These are phyloP conservation scores for Cantharis flavilabris DNA, from an alignment of 2,888 invertebrate species.

Conservation along the genomic window DNA sequence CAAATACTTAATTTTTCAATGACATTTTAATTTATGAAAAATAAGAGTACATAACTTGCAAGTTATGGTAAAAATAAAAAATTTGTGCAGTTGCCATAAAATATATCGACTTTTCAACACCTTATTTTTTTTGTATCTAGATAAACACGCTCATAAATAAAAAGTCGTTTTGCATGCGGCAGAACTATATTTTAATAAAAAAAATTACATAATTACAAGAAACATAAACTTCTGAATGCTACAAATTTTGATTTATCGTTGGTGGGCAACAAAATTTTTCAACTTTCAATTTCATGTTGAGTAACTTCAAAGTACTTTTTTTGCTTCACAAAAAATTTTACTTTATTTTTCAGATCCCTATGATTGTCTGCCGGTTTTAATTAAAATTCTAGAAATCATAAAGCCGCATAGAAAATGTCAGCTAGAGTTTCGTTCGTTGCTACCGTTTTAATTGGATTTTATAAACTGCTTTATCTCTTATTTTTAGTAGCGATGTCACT, in stretches of 20 bases:
- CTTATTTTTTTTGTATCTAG: conserved; percentile 27
- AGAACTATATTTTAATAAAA: not conserved
- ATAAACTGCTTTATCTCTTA: not conserved
- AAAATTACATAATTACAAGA: not conserved
- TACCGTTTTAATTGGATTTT: not conserved
- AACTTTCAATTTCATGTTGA: not conserved
- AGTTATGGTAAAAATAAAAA: conserved; percentile 25
- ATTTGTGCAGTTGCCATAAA: conserved; percentile 29
- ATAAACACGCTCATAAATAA: conserved; percentile 26
- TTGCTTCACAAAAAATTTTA: not conserved
- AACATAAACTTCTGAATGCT: not conserved
- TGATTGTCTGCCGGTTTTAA: not conserved
- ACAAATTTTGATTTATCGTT: not conserved
- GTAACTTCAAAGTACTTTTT: not conserved
- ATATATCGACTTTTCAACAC: conserved; percentile 35
- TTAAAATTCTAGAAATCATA: not conserved
- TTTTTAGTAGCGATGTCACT: not conserved
- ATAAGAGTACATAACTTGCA: conserved; percentile 34
- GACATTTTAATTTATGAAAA: conserved; percentile 50
- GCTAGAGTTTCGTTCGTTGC: not conserved
- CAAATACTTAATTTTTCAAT: conserved; percentile 50
- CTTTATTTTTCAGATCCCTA: not conserved
- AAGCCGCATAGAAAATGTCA: not conserved
- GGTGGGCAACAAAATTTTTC: not conserved
- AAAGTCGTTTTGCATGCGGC: not conserved